phyloP scores from a whole-genome alignment of 2,888 invertebrate genomes.

The Campoplex nolae region DNA sequence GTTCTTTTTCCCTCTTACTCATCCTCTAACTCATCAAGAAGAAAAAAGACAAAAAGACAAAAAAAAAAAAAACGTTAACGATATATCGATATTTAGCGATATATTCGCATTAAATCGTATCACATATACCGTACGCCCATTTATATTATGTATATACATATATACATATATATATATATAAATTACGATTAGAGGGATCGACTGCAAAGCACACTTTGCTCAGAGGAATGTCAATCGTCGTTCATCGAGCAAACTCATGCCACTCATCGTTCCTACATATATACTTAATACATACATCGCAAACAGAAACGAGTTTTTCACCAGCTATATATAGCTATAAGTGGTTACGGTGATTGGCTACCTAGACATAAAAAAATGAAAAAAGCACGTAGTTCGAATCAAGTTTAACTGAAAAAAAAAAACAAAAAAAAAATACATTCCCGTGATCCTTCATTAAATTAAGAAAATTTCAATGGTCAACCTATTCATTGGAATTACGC shows the following conservation, averaged over 20 bases:
- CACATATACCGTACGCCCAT: neutral
- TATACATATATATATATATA: neutral
- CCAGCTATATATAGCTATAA: slow-evolving; percentile 18
- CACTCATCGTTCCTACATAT: slow-evolving; percentile 50
- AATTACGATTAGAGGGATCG: slow-evolving; percentile 65
- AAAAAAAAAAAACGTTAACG: slow-evolving; percentile 12
- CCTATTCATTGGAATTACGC: neutral
- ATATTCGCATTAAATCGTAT: slow-evolving; percentile 37
- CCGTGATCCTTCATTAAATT: neutral
- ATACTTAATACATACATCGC: slow-evolving; percentile 36
- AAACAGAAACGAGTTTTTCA: slow-evolving; percentile 52
- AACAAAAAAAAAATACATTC: neutral
- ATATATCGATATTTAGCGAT: slow-evolving; percentile 42
- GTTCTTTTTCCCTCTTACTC: slow-evolving; percentile 41
- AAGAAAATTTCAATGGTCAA: slow-evolving; percentile 9
- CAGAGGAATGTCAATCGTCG: slow-evolving; percentile 58
- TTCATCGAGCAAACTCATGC: slow-evolving; percentile 52
- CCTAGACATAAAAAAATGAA: neutral
- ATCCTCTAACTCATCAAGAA: slow-evolving; percentile 5
- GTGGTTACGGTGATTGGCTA: slow-evolving; percentile 45
- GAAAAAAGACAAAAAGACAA: neutral
- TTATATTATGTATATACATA: no score
- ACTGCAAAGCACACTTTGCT: slow-evolving; percentile 32
- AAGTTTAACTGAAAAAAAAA: slow-evolving; percentile 19
- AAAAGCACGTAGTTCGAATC: slow-evolving; percentile 2